phyloP scores from a whole-genome alignment of 2,888 invertebrate genomes.

The Tetragonisca angustula region DNA sequence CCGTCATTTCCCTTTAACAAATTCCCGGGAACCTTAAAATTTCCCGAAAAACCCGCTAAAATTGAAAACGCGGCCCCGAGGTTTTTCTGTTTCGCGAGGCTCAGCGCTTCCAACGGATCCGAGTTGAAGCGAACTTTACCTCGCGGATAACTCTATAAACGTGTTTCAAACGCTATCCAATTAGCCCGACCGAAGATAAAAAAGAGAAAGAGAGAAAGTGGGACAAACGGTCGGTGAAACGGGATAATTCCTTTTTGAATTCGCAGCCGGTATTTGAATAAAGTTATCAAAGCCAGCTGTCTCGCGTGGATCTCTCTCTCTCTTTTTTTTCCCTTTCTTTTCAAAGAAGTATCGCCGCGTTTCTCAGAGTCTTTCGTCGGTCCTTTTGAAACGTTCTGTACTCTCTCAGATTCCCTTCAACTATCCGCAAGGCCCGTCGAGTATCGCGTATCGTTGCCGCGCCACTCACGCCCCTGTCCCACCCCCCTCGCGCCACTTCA shows the following conservation, averaged over 20 bases:
- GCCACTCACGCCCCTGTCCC: constrained; percentile 7
- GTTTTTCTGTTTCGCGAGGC: too few relatives aligned
- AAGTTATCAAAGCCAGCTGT: constrained; percentile 23
- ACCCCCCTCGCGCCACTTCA: constrained; percentile 29
- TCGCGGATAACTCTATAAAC: background rate
- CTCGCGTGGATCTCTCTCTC: too few relatives aligned
- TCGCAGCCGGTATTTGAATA: constrained; percentile 10
- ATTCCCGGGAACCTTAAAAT: too few relatives aligned
- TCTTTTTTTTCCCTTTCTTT: too few relatives aligned
- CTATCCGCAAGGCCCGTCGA: constrained; percentile 27
- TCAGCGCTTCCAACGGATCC: too few relatives aligned
- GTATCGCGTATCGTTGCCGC: constrained; percentile 45
- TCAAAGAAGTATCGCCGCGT: background rate
- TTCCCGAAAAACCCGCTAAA: too few relatives aligned
- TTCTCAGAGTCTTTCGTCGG: background rate
- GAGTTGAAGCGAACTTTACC: background rate
- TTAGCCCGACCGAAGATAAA: background rate
- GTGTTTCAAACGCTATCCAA: constrained; percentile 1
- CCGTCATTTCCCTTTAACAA: too few relatives aligned
- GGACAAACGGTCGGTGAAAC: background rate
- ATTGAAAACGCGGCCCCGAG: too few relatives aligned
- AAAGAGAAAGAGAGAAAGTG: background rate
- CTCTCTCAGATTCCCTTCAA: background rate
- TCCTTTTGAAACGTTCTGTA: constrained; percentile 43
- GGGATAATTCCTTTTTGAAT: constrained; percentile 7